phyloP scores from a whole-genome alignment of 2,797 vertebrate genomes.

The Leucoraja ocellata region DNA sequence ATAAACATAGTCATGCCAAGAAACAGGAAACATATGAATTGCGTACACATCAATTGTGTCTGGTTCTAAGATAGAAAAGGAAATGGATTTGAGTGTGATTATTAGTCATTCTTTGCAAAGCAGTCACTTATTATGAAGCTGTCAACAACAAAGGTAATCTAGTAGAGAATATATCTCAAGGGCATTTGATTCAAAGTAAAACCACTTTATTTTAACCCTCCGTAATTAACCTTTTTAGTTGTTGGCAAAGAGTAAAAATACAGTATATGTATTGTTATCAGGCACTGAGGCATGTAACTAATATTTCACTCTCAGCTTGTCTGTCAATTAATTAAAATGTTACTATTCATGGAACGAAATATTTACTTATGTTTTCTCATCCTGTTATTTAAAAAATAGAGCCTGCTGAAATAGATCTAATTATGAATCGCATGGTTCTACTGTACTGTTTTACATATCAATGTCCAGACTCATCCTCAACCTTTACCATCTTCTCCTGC shows the following conservation, averaged over 20 bases:
- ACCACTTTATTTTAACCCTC: background rate
- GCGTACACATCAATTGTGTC: background rate
- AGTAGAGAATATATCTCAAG: background rate
- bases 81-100: conserved; percentile 19
- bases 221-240: background rate
- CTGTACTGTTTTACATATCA: background rate
- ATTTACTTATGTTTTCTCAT: background rate
- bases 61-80: background rate
- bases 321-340: background rate
- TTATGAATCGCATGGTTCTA: background rate
- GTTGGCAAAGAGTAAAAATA: background rate
- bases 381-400: background rate
- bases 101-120: background rate
- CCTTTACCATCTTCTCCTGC: background rate
- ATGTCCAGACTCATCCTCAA: background rate
- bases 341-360: background rate
- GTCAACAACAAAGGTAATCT: conserved; percentile 10
- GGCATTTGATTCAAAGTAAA: background rate
- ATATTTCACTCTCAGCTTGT: background rate
- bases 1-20: background rate
- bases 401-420: background rate
- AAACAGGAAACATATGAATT: conserved; percentile 10
- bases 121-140: conserved; percentile 7
- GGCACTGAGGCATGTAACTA: background rate
- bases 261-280: background rate